Percentiles rank a stretch among this genome's conserved stretches.
phyloP scores from a whole-genome alignment of 1,140 invertebrate species.

The Aphidius ervi region DNA sequence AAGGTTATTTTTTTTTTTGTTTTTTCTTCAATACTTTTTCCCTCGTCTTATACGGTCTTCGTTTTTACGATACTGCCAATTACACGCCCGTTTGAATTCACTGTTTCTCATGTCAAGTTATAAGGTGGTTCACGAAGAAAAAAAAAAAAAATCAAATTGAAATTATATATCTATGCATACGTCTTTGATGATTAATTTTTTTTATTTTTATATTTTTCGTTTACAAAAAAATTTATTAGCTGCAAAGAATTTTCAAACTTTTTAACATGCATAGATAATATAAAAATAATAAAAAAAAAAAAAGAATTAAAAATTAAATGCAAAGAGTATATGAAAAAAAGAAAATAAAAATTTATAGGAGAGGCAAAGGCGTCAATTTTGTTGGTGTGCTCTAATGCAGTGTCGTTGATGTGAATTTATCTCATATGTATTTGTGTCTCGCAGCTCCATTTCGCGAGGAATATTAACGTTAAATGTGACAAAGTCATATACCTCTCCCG shows the following conservation, averaged over 20 bases:
- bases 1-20: conserved; percentile 29
- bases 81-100: conserved; percentile 55
- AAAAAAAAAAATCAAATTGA: conserved; percentile 1
- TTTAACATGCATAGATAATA: background rate
- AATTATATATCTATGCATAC: background rate
- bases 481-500: conserved; percentile 8
- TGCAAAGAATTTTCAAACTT: conserved; percentile 4
- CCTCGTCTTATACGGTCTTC: conserved; percentile 27
- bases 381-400: conserved; percentile 11
- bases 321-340: conserved; percentile 1
- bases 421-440: background rate
- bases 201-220: background rate
- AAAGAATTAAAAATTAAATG: background rate
- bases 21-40: conserved; percentile 14
- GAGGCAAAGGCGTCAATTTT: conserved; percentile 12
- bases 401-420: conserved; percentile 10
- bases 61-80: conserved; percentile 56
- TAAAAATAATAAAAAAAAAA: too few relatives aligned
- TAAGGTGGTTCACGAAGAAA: background rate
- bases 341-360: background rate
- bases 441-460: conserved; percentile 7
- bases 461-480: conserved; percentile 16
- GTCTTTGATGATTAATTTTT: conserved; percentile 15
- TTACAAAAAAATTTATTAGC: conserved; percentile 11
- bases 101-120: conserved; percentile 39